A percentile compares a stretch with the other conserved stretches of the same genome.
phyloP scores from a whole-genome alignment of 2,888 invertebrate species.

The Meghimatium bilineatum region DNA sequence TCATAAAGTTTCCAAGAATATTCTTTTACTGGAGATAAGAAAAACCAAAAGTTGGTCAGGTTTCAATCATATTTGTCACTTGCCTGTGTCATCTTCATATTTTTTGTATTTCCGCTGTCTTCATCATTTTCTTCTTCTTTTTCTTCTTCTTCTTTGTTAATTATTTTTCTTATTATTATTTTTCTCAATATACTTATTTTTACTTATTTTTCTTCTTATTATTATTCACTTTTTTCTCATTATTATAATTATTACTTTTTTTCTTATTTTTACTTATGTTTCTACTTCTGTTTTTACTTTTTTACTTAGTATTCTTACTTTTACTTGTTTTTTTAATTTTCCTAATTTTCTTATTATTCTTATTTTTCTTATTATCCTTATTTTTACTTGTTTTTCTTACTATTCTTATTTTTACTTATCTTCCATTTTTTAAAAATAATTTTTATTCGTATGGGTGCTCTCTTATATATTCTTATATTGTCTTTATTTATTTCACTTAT shows the following conservation, averaged over 20 bases:
- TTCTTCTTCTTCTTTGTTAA: too few species aligned
- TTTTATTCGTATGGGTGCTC: background rate
- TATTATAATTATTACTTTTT: background rate
- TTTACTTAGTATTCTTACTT: background rate
- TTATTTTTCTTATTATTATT: background rate
- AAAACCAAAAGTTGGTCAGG: too few species aligned
- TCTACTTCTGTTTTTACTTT: background rate
- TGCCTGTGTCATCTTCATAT: background rate
- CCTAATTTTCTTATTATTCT: background rate
- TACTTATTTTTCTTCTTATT: background rate
- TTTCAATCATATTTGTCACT: too few species aligned
- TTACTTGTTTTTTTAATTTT: background rate
- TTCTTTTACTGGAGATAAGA: too few species aligned
- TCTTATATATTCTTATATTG: background rate
- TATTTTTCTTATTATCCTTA: background rate
- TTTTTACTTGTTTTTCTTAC: background rate
- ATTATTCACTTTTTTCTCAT: background rate
- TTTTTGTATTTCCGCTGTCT: background rate
- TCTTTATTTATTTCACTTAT: background rate
- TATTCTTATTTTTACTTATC: background rate
- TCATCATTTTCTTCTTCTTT: background rate
- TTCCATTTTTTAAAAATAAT: background rate
- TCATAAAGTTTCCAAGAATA: too few species aligned
- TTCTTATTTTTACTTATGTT: background rate
- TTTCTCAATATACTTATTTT: background rate